A percentile compares a stretch with the other conserved stretches of the same genome.
Conservation (phyloP, 2,797 vertebrate species). For the Anisognathus igniventris region DNA sequence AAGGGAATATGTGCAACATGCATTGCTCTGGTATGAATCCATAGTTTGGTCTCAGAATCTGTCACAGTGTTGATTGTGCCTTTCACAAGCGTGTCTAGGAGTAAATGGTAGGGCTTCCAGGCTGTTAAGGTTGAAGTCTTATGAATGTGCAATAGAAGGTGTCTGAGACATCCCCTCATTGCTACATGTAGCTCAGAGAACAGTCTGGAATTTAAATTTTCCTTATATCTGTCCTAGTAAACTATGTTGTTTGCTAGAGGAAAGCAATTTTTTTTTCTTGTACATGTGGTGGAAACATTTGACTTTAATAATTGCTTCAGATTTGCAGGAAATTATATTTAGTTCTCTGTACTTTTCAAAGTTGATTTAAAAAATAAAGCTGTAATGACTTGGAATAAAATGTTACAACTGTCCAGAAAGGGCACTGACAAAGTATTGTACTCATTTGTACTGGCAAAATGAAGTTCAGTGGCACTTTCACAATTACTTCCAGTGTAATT, state of each 20-base stretch:
- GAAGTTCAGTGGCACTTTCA: not conserved
- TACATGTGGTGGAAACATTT: not conserved
- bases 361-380: not conserved
- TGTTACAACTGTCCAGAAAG: not conserved
- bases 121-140: not conserved
- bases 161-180: not conserved
- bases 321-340: not conserved
- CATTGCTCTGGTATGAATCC: not conserved
- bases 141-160: fast-evolving
- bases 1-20: not conserved
- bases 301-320: not conserved
- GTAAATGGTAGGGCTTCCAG: not conserved
- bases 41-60: not conserved
- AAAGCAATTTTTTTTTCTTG: not conserved
- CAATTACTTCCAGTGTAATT: not conserved
- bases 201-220: not conserved
- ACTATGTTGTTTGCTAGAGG: not conserved
- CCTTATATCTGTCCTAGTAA: not conserved
- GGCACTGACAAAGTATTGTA: not conserved
- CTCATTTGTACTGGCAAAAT: not conserved
- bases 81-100: not conserved
- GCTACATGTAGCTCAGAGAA: not conserved
- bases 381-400: not conserved
- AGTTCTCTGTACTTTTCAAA: not conserved
- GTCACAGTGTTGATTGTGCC: not conserved